These are phyloP conservation scores for Dermochelys coriacea DNA, from an alignment of 2,797 vertebrate genomes.

Conservation along the genomic window DNA sequence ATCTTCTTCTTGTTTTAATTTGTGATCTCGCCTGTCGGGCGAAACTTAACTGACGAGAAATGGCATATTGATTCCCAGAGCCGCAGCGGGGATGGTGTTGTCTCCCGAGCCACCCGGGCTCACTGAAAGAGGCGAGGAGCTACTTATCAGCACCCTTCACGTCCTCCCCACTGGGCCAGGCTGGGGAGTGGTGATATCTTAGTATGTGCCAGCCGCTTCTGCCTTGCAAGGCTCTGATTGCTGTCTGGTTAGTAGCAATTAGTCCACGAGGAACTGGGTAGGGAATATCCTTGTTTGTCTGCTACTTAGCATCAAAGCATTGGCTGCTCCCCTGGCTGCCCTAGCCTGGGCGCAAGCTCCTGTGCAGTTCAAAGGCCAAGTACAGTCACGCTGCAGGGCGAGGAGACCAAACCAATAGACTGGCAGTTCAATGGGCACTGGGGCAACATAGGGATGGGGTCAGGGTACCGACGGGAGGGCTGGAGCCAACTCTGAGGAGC, in stretches of 20 bases:
- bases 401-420: background rate
- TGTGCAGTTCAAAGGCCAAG: background rate
- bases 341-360: background rate
- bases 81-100: background rate
- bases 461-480: background rate
- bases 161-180: background rate
- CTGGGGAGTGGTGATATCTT: too few relatives aligned
- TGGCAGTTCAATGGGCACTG: background rate
- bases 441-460: background rate
- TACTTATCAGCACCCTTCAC: background rate
- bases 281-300: background rate
- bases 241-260: too few relatives aligned
- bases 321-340: background rate
- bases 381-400: background rate
- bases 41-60: background rate
- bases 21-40: accelerated
- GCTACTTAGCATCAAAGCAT: accelerated
- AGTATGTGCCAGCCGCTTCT: background rate
- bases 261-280: background rate
- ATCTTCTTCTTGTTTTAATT: background rate
- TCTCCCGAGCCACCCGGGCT: background rate
- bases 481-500: background rate
- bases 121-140: background rate
- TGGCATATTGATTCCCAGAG: background rate
- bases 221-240: background rate